Conservation (phyloP, 1,140 invertebrate genomes). For the Colletes latitarsis region DNA sequence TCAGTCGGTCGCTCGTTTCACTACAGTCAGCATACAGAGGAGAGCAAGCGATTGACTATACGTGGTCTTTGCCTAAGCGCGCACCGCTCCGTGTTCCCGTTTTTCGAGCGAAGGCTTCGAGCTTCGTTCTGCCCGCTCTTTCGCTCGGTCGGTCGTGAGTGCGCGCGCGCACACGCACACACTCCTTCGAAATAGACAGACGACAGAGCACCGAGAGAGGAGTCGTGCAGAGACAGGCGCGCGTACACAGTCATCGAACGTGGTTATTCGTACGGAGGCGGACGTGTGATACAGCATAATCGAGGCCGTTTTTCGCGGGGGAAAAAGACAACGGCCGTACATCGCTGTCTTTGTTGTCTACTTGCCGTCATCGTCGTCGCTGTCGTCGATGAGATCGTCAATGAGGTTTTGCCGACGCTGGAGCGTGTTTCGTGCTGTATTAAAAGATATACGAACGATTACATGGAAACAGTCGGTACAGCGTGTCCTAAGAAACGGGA, state of each 20-base stretch:
- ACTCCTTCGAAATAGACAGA: constrained; percentile 22
- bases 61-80: constrained; percentile 41
- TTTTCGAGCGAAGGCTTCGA: constrained; percentile 55
- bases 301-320: constrained; percentile 40
- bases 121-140: constrained; percentile 48
- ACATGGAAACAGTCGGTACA: constrained; percentile 21
- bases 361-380: not conserved
- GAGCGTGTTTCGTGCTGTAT: constrained; percentile 25
- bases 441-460: constrained; percentile 12
- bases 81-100: constrained; percentile 68
- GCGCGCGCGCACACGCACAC: constrained; percentile 39
- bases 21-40: constrained; percentile 63
- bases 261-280: constrained; percentile 40
- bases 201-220: constrained; percentile 3
- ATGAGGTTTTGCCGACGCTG: constrained; percentile 22
- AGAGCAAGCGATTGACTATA: constrained; percentile 55
- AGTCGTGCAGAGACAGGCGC: constrained; percentile 38
- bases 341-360: constrained; percentile 18
- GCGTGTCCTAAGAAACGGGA: constrained; percentile 7
- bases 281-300: constrained; percentile 44
- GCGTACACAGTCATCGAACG: constrained; percentile 47
- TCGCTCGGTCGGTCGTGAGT: constrained; percentile 27
- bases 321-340: not conserved
- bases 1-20: constrained; percentile 68
- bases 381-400: constrained; percentile 56